Evolutionary conservation across 2,113 vertebrate species (phyloP).

Genomic region (Pelecanus crispus): DNA sequence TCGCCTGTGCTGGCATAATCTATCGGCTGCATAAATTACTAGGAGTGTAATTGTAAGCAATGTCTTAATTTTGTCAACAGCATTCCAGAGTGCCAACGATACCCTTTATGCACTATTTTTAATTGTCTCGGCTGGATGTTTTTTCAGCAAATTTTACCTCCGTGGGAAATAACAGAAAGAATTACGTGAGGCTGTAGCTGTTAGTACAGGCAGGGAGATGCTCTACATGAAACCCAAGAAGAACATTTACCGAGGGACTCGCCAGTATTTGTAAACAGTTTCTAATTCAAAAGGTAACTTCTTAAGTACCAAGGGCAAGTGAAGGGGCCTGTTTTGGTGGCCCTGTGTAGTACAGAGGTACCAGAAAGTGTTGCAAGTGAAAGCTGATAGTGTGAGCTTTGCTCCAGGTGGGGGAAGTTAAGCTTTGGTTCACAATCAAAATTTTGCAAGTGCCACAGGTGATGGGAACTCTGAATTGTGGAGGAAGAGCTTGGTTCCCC

Average conservation of each 20-base stretch:
- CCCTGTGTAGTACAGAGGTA: too few species aligned
- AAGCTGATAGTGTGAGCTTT: background rate
- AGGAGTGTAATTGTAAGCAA: slow-evolving; percentile 37
- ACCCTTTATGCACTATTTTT: background rate
- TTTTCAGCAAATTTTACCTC: background rate
- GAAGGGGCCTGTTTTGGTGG: background rate
- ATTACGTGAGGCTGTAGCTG: background rate
- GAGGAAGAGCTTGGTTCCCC: background rate
- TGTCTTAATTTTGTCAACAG: slow-evolving; percentile 63
- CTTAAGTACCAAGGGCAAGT: background rate
- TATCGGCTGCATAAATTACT: slow-evolving; percentile 42
- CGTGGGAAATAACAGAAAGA: background rate
- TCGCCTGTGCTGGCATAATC: slow-evolving; percentile 13
- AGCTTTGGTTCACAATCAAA: background rate
- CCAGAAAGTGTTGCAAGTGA: background rate
- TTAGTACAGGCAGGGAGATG: background rate
- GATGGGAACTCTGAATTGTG: background rate
- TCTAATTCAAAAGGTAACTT: background rate
- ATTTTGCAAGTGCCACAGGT: accelerated
- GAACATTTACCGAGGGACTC: background rate
- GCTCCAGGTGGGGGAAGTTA: accelerated
- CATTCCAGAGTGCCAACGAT: background rate
- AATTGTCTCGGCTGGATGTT: background rate
- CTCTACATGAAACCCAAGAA: background rate
- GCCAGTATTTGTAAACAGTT: background rate